Evolutionary conservation across 2,888 invertebrate genomes (phyloP), one percentile per base, ranked within the genome.

Genomic region (Bibio marci): DNA sequence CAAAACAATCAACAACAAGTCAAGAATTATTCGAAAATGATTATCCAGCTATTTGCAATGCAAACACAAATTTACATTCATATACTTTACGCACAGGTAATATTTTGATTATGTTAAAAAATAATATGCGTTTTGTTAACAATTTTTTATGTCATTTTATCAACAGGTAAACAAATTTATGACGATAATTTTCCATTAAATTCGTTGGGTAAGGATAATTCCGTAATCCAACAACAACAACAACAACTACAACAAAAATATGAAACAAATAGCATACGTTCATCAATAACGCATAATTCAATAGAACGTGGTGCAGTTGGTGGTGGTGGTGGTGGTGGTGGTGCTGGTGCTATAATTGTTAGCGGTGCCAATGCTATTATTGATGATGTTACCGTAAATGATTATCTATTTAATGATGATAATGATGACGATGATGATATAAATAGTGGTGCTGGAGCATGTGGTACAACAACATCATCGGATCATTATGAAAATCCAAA

Each of bases 1-100:
- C 5, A 22, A 22, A 22, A 22, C 22, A 4, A 34, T 80, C 80
- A 11, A 80, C 80, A 30, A 80, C 81, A n/a, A 80, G 81, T 43
- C 82, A 83, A 49, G 82, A 82, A 45, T 81, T 83, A 55, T 81
- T 81, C 51, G 80, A 80, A 48, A 80, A 82, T 6, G 75, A 80
- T 47, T 87, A 85, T 55, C 86, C 86, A 5, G 81, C 85, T 11
- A 80, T 86, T 47, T 86, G 86, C 55, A 82, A 79, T 52, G 79
- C 85, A 4, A 87, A 86, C 51, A 81, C 85, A 10, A 85, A 86
- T 47, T 71, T 85, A 11, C 76, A 85, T 48, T 86, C 85, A 35
- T 87, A 85, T 54, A 81, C 83, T 1, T 64, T 80, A 56, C 70
- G 80, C 43, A 78, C 79, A 6, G 80, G 79, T 1, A 80, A 80